Evolutionary conservation across 1,140 invertebrate genomes (phyloP), one percentile per base, ranked within the genome.

Genomic region (Alviniconcha marisindica): DNA sequence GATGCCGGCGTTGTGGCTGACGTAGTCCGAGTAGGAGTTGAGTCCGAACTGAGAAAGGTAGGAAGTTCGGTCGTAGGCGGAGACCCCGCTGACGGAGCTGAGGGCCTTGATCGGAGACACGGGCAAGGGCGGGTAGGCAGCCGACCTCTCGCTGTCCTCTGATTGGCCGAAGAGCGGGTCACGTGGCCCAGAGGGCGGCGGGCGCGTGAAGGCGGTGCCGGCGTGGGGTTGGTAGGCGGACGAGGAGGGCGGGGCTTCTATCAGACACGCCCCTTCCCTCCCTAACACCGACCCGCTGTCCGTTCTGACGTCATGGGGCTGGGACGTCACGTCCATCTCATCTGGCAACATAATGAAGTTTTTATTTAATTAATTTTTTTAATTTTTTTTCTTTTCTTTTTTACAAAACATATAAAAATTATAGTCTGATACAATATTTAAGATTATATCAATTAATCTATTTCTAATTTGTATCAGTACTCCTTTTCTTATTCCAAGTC

Each of bases 41-140:
- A 87, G 44, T 7, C 88, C 85, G 66, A 88, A 88, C 66, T 89
- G 89, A 48, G 90, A 83, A 21, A 91, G 60, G 60, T 91, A 91
- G 1, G 87, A 82, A 0, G 88, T 83, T 73, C 87, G 82, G 28
- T 90, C 89, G 73, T 87, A 89, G n/a, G 86, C 44, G 31, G 87
- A 40, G 31, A 71, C 77, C 36, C 79, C 81, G 69, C 86, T 89
- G 63, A 89, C 85, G 2, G 87, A 74, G 15, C 81, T 82, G 38
- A 88, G 87, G 24, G 85, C 85, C 82, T 90, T 90, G 4, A 88
- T 74, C 4, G 90, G 88, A 36, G 87, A 87, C n/a, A 88, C n/a
- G 1, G 88, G 84, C 15, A 88, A 44, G 56, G 80, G 36, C 2
- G 84, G 33, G 60, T 87, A 82, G 24, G 15, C 51, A 15, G 38